These are phyloP conservation scores for Epiblema foenella DNA, from an alignment of 2,888 invertebrate species.

Conservation along the genomic window DNA sequence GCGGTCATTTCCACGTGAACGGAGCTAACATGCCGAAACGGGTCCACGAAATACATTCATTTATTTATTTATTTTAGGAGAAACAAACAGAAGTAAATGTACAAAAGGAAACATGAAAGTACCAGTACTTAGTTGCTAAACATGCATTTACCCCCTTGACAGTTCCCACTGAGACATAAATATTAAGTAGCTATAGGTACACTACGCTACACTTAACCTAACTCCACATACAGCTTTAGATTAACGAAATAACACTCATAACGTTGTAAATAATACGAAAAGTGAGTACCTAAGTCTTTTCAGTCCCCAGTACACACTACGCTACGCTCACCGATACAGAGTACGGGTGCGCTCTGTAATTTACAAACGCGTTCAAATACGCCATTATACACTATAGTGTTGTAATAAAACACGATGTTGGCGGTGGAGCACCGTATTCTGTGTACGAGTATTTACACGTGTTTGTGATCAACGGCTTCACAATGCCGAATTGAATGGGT, in stretches of 20 bases:
- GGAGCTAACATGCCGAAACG: background rate
- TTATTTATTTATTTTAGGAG: too few species aligned
- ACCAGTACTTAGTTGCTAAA: too few species aligned
- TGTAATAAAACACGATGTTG: conserved; percentile 26
- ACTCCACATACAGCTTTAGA: too few species aligned
- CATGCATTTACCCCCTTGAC: too few species aligned
- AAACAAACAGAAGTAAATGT: too few species aligned
- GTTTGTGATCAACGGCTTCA: conserved; percentile 21
- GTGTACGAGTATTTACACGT: conserved; percentile 30
- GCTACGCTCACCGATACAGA: background rate
- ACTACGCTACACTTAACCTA: too few species aligned
- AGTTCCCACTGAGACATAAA: too few species aligned
- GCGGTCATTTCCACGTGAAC: too few species aligned
- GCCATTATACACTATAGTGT: conserved; percentile 25
- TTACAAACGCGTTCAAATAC: conserved; percentile 1
- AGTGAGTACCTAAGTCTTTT: background rate
- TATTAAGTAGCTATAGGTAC: too few species aligned
- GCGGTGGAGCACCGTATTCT: conserved; percentile 8
- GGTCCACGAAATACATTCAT: background rate
- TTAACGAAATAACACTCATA: too few species aligned
- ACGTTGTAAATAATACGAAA: too few species aligned
- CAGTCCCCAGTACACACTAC: background rate
- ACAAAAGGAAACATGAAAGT: too few species aligned
- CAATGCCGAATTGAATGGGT: conserved; percentile 2
- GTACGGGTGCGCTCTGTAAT: conserved; percentile 10